These are phyloP conservation scores for Hypomecis punctinalis DNA, from an alignment of 2,888 invertebrate genomes.

Conservation along the genomic window DNA sequence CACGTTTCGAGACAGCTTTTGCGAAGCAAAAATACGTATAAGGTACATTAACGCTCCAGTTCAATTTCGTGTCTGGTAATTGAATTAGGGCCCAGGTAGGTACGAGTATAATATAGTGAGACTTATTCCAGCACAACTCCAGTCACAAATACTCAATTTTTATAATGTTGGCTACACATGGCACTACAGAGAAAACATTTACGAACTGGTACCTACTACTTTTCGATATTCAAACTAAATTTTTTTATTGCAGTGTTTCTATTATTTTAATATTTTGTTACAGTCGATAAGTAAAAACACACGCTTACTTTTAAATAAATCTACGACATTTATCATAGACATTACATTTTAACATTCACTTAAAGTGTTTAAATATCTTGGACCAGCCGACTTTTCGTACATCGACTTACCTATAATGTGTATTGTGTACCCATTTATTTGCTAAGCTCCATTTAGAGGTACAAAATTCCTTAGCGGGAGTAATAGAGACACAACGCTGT, in stretches of 20 bases:
- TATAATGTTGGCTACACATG: conserved; percentile 15
- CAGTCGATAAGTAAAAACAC: conserved; percentile 17
- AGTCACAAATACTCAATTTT: not conserved
- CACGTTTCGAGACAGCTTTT: too few species aligned
- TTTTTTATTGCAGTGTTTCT: not conserved
- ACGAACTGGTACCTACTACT: conserved; percentile 1
- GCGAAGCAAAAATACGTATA: too few species aligned
- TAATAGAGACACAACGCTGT: not conserved
- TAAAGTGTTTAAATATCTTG: conserved; percentile 37
- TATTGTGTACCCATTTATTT: conserved; percentile 24
- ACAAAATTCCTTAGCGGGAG: conserved; percentile 7
- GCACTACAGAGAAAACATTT: conserved; percentile 32
- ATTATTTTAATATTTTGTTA: not conserved
- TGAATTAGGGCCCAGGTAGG: too few species aligned
- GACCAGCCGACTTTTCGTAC: conserved; percentile 35
- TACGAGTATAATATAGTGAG: conserved; percentile 51
- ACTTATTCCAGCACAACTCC: conserved; percentile 32
- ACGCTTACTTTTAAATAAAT: conserved; percentile 17
- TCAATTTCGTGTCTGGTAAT: too few species aligned
- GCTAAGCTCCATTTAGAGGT: conserved; percentile 41
- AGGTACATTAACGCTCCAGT: too few species aligned
- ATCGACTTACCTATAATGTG: conserved; percentile 25
- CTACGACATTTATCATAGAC: conserved; percentile 20
- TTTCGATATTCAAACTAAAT: not conserved
- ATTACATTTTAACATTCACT: conserved; percentile 34